Base-by-base conservation (phyloP, 2,113 vertebrate genomes). In the Tachycineta bicolor region DNA sequence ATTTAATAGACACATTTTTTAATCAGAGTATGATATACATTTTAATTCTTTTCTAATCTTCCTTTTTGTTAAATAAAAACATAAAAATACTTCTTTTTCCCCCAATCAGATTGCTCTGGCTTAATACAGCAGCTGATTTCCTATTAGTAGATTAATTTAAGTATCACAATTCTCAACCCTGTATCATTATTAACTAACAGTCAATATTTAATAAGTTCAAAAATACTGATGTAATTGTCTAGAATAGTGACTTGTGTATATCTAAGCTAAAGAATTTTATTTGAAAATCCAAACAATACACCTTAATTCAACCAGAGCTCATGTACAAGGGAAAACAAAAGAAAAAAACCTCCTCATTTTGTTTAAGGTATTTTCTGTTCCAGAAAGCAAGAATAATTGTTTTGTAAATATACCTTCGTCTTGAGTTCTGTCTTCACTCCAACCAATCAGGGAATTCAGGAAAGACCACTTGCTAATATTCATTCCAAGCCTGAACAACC, bases 401-500 rank as follows among this genome's bases (percentile, higher is more conserved):
- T 50, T 39, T 62, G 39, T 39, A 87, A 73, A 80, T 65, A 83
- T 95, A 97, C 86, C 93, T 97, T 95, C 97, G 74, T 79, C 59
- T 62, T 80, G 25, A 43, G 52, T 28, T 95, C 22, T 79, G 33
- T 93, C 96, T 94, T 83, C 81, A 94, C 60, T 94, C 70, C 67
- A 81, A 52, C 70, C 59, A 34, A 41, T 83, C 53, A 97, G 14
- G 10, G 91, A 95, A 68, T 93, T 97, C n/a, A 97, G 89, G 94
- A 96, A 95, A 50, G 91, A 87, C 78, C 92, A 89, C 58, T 97
- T 97, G 87, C 85, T 97, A 67, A 68, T 90, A 53, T 81, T 95
- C 28, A 97, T 94, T 74, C 81, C 81, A 92, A 97, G 49, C 56
- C 77, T 97, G 24, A 67, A 58, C 44, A 96, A 53, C 79, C 90